A percentile compares a stretch with the other conserved stretches of the same genome.
Evolutionary conservation across 1,140 invertebrate genomes (phyloP).

Genomic region (Leptinotarsa texana): DNA sequence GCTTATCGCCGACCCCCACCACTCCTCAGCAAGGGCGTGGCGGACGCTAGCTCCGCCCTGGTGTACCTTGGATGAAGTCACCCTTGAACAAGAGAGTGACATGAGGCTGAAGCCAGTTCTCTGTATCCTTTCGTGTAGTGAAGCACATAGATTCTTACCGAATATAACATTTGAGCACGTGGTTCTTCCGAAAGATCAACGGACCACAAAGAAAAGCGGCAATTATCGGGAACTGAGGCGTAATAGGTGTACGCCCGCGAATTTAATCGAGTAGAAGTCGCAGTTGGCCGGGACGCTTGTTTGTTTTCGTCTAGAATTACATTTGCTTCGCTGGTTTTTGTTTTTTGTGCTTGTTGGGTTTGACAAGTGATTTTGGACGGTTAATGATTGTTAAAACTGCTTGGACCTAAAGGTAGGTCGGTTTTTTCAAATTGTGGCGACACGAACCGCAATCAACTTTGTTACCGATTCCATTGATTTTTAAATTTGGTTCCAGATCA

Average conservation of each 20-base stretch:
- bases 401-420: conserved; percentile 20
- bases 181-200: conserved; percentile 38
- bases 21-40: conserved; percentile 39
- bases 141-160: conserved; percentile 44
- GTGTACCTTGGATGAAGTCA: conserved; percentile 53
- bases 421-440: too few species aligned
- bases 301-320: conserved; percentile 34
- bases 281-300: conserved; percentile 25
- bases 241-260: conserved; percentile 47
- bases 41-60: conserved; percentile 37
- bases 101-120: conserved; percentile 53
- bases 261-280: conserved; percentile 41
- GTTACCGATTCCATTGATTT: too few species aligned
- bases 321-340: conserved; percentile 27
- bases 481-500: too few species aligned
- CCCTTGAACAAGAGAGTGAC: conserved; percentile 54
- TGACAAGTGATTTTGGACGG: conserved; percentile 9
- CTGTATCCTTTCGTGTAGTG: conserved; percentile 51
- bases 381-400: conserved; percentile 18
- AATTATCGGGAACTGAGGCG: conserved; percentile 51
- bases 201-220: conserved; percentile 42
- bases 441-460: too few species aligned
- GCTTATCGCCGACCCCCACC: conserved; percentile 15
- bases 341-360: conserved; percentile 2
- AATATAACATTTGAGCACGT: conserved; percentile 44